Evolutionary conservation across 2,113 vertebrate genomes (phyloP).

Genomic region (Amazona guildingii): DNA sequence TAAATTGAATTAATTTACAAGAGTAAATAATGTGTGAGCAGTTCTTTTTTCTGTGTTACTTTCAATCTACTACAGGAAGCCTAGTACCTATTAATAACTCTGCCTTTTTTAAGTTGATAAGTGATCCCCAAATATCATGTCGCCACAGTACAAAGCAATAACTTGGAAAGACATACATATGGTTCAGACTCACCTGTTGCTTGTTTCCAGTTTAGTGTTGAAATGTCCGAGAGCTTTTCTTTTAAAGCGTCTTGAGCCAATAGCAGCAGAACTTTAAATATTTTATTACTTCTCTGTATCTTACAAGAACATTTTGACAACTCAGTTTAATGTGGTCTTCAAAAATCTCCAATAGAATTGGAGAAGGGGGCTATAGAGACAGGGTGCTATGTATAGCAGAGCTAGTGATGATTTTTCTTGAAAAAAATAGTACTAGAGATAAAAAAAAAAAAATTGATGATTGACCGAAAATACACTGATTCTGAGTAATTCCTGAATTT

Average conservation of each 20-base stretch:
- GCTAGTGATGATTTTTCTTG: background rate
- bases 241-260: background rate
- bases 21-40: background rate
- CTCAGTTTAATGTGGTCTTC: background rate
- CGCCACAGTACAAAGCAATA: background rate
- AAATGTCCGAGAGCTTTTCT: background rate
- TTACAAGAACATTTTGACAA: background rate
- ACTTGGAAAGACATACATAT: background rate
- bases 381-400: accelerated
- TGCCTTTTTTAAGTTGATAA: background rate
- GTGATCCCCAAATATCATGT: background rate
- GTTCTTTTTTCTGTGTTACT: background rate
- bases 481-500: background rate
- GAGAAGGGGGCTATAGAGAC: background rate
- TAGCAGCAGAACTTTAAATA: background rate
- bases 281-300: background rate
- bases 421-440: background rate
- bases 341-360: background rate
- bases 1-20: background rate
- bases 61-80: background rate
- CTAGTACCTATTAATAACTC: background rate
- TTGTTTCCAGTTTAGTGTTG: background rate
- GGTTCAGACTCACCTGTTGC: background rate
- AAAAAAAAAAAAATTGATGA: background rate
- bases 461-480: background rate